Base-by-base conservation (phyloP, 1,140 invertebrate genomes). In the Philaenus spumarius region DNA sequence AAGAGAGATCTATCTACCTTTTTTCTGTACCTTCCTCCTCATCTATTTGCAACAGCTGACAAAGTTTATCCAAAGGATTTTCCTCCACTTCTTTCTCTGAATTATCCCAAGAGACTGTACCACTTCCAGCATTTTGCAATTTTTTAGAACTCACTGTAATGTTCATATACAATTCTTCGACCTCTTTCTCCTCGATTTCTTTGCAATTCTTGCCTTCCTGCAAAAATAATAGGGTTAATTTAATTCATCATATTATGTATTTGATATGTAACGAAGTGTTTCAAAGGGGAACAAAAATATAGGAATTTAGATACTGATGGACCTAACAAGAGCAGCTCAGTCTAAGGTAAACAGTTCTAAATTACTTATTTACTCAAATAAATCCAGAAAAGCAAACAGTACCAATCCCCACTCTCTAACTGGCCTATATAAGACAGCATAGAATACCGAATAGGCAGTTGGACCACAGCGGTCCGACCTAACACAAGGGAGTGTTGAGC, bases 51-150 rank as follows among this genome's bases (percentile, higher is more conserved):
- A 57, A 20, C 24, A 57, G 20, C 34, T 57, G 55, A 37, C 55
- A 57, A 14, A 57, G 26, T 48, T 48, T 57, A 30, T 57, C 46
- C 19, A 57, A 26, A 2, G 55, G 55, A 22, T 57, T 47, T 19
- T 57, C 22, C 15, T 57, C 48, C 6, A n/a, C 24, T 51, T 11
- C 23, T 3, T 22, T 4, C n/a, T 51, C 34, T 6, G 26, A 9
- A 22, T 48, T 24, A 24, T 30, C 11, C 14, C 19, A 15, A 3
- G 2, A 6, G 19, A 20, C 23, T 47, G 17, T 20, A 14, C 23
- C 23, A 22, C 20, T 5, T 23, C 5, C 14, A 4, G 48, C 3
- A 14, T 4, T 30, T 2, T 5, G 14, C 14, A 12, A 15, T 15
- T 51, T 51, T 15, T 15, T n/a, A 48, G 46, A 17, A 24, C 15